Percentiles rank a stretch among this genome's conserved stretches.
Evolutionary conservation across 1,140 invertebrate genomes (phyloP).

Genomic region (Leguminivora glycinivorella): DNA sequence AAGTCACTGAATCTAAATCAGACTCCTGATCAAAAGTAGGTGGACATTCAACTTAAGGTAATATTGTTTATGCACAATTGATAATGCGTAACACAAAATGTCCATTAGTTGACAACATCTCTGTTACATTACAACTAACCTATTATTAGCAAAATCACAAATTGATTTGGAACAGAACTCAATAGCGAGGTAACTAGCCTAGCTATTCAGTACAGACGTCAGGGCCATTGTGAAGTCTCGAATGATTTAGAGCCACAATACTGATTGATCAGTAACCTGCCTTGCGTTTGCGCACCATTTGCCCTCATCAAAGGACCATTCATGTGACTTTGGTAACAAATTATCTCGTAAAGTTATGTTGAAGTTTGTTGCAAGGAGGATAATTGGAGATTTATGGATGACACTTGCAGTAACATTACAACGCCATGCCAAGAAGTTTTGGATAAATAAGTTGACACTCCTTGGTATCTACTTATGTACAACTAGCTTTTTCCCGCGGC

Average conservation of each 20-base stretch:
- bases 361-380: not conserved
- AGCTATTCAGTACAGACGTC: constrained; percentile 43
- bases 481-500: no score
- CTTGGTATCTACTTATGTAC: no score
- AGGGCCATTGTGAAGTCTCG: constrained; percentile 46
- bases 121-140: not conserved
- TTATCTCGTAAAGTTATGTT: constrained; percentile 13
- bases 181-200: constrained; percentile 37
- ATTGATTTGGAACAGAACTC: constrained; percentile 35
- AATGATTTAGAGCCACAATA: constrained; percentile 61
- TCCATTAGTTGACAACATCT: constrained; percentile 9
- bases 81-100: not conserved
- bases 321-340: constrained; percentile 81
- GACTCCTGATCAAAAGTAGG: no score
- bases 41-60: not conserved
- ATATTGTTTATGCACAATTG: not conserved
- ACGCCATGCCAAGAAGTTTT: not conserved
- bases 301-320: constrained; percentile 64
- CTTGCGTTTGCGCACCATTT: constrained; percentile 63
- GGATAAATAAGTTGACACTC: constrained; percentile 29
- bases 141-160: constrained; percentile 28
- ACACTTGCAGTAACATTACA: not conserved
- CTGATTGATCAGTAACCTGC: constrained; percentile 63
- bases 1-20: no score
- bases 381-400: constrained; percentile 4